Base-by-base conservation (phyloP, 2,888 invertebrate genomes). In the Bellardia bayeri region DNA sequence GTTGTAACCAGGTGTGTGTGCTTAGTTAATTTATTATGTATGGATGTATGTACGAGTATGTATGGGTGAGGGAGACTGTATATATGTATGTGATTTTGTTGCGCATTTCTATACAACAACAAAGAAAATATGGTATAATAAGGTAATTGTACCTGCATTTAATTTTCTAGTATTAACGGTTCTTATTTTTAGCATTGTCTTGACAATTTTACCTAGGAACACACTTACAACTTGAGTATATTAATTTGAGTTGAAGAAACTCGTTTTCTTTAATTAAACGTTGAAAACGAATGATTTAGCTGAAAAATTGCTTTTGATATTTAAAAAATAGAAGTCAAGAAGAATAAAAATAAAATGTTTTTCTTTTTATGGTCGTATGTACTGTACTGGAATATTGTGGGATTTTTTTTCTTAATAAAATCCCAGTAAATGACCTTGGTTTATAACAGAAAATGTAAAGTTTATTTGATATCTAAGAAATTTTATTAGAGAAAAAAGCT, bases 101-200 rank as follows among this genome's bases (percentile, higher is more conserved):
- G 58, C 4, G 23, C 23, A 58, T 58, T 9, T 58, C 2, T 71
- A 11, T 4, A 64, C 13, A 63, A 37, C 5, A 56, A 23, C 8
- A 56, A 9, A 42, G 69, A 69, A 13, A 68, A 49, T 40, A n/a
- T 11, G 33, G 13, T 66, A 82, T 45, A 68, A 82, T 49, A 61
- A 76, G 51, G 69, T 82, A 75, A 75, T 82, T 75, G 68, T 49
- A 68, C 75, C 68, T 75, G 61, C 69, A 75, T 69, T 82, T 75
- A 69, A 82, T 82, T 75, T 76, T 42, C 76, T 76, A 37, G 63
- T 33, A 76, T 42, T 76, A 69, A 76, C 54, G 45, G 13, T 72
- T 2, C n/a, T 42, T 64, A 54, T 54, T 37, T 40, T 13, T 14
- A 2, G 37, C 16, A 37, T 71, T 71, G 37, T 54, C 14, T 58